Conservation (phyloP, 2,797 vertebrate species). For the Rhinatrema bivittatum region DNA sequence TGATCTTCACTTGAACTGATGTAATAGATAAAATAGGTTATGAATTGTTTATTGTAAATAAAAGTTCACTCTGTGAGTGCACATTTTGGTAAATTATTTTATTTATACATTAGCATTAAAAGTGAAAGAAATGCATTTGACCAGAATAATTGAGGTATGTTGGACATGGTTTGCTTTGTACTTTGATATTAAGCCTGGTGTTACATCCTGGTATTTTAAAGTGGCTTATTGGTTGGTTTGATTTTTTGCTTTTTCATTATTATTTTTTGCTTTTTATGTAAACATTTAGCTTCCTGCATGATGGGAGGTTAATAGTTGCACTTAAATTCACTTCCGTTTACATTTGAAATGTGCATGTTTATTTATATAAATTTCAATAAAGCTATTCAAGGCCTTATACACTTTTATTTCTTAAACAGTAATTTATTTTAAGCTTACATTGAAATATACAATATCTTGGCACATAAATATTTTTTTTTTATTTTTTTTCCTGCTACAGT, state of each 20-base stretch:
- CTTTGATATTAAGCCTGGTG: slow-evolving; percentile 73
- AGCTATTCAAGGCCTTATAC: slow-evolving; percentile 88
- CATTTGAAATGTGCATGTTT: slow-evolving; percentile 99
- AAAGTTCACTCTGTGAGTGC: slow-evolving; percentile 99
- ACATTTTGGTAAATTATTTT: slow-evolving; percentile 99
- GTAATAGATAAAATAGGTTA: slow-evolving; percentile 82
- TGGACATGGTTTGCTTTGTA: slow-evolving; percentile 69
- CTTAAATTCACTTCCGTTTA: slow-evolving; percentile 98
- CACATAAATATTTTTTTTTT: too few species aligned
- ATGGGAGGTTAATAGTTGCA: slow-evolving; percentile 88
- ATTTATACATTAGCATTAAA: slow-evolving; percentile 96
- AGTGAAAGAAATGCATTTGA: slow-evolving; percentile 83
- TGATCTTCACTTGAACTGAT: slow-evolving; percentile 74
- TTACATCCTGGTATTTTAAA: slow-evolving; percentile 83
- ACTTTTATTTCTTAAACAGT: slow-evolving; percentile 50
- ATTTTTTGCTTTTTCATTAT: slow-evolving; percentile 37
- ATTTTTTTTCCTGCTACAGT: too few species aligned
- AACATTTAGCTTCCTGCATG: slow-evolving; percentile 86
- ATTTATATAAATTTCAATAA: slow-evolving; percentile 99
- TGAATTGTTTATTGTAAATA: slow-evolving; percentile 97
- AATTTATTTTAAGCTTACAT: too few species aligned
- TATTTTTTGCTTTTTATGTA: too few species aligned
- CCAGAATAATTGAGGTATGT: slow-evolving; percentile 71
- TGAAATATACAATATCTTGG: too few species aligned
- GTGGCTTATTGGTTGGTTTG: slow-evolving; percentile 62